Evolutionary conservation across 1,140 invertebrate genomes (phyloP).

Genomic region (Rhynchophorus ferrugineus): DNA sequence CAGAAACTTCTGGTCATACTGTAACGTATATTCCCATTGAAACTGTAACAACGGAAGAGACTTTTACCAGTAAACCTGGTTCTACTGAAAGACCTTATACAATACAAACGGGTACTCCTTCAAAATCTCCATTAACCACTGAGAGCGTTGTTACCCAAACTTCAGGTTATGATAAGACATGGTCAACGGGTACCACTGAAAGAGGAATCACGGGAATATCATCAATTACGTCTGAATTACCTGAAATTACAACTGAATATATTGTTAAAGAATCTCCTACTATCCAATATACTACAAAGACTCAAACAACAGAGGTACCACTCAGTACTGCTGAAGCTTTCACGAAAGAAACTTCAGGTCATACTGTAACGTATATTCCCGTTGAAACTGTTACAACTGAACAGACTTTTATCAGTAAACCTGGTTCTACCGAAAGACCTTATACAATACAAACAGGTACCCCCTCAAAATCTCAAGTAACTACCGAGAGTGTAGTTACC

Average conservation of each 20-base stretch:
- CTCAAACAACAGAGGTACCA: neutral
- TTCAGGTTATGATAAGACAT: neutral
- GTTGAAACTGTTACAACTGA: too few relatives aligned
- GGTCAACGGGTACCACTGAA: neutral
- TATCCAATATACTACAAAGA: conserved; percentile 3
- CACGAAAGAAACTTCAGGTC: neutral
- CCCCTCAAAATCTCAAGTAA: neutral
- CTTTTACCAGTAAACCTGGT: neutral
- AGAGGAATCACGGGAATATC: neutral
- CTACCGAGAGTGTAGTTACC: too few relatives aligned
- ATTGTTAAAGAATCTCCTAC: too few relatives aligned
- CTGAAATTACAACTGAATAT: too few relatives aligned
- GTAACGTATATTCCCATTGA: too few relatives aligned
- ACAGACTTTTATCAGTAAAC: neutral
- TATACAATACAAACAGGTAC: neutral
- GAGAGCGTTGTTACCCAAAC: too few relatives aligned
- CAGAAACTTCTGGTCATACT: neutral
- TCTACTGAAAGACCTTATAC: conserved; percentile 4
- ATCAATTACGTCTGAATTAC: too few relatives aligned
- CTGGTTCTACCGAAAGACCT: conserved; percentile 4
- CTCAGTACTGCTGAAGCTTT: neutral
- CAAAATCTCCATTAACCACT: too few relatives aligned
- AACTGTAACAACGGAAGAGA: too few relatives aligned
- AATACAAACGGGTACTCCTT: neutral
- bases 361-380: too few relatives aligned